These are phyloP conservation scores for Aphaenogaster floridana DNA, from an alignment of 1,140 invertebrate species.

Conservation along the genomic window DNA sequence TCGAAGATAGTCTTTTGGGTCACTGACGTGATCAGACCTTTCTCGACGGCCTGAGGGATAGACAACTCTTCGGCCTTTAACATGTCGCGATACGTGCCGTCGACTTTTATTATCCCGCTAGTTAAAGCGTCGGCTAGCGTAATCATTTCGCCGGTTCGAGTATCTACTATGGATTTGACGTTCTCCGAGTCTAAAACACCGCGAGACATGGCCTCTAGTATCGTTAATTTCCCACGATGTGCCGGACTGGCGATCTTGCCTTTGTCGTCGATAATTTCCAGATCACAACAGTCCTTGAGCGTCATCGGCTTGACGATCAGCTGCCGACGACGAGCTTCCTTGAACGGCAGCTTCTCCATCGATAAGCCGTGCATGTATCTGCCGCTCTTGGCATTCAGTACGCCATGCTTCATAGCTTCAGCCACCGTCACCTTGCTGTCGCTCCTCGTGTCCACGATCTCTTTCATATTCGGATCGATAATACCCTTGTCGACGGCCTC, in stretches of 20 bases:
- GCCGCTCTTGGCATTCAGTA: slow-evolving; percentile 93
- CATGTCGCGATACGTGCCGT: slow-evolving; percentile 91
- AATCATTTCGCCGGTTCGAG: slow-evolving; percentile 92
- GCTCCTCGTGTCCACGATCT: slow-evolving; percentile 93
- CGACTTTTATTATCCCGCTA: slow-evolving; percentile 91
- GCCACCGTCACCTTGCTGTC: slow-evolving; percentile 93
- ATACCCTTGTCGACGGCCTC: slow-evolving; percentile 93
- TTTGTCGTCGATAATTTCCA: slow-evolving; percentile 92
- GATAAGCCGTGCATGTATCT: slow-evolving; percentile 92
- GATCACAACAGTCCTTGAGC: slow-evolving; percentile 94
- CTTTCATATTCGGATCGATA: slow-evolving; percentile 91
- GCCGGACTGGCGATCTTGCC: slow-evolving; percentile 93
- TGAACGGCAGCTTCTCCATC: slow-evolving; percentile 92
- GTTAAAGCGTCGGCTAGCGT: slow-evolving; percentile 94
- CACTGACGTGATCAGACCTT: slow-evolving; percentile 95
- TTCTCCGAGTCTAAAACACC: slow-evolving; percentile 95
- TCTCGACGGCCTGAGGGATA: slow-evolving; percentile 94
- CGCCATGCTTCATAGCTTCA: slow-evolving; percentile 92
- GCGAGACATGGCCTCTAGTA: slow-evolving; percentile 93
- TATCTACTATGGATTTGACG: slow-evolving; percentile 94
- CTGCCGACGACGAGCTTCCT: slow-evolving; percentile 92
- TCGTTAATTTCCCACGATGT: slow-evolving; percentile 91
- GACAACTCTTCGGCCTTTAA: slow-evolving; percentile 90
- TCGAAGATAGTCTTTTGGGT: slow-evolving; percentile 96
- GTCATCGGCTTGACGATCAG: slow-evolving; percentile 96